These are phyloP conservation scores for Thrips palmi DNA, from an alignment of 1,140 invertebrate species.

Conservation along the genomic window DNA sequence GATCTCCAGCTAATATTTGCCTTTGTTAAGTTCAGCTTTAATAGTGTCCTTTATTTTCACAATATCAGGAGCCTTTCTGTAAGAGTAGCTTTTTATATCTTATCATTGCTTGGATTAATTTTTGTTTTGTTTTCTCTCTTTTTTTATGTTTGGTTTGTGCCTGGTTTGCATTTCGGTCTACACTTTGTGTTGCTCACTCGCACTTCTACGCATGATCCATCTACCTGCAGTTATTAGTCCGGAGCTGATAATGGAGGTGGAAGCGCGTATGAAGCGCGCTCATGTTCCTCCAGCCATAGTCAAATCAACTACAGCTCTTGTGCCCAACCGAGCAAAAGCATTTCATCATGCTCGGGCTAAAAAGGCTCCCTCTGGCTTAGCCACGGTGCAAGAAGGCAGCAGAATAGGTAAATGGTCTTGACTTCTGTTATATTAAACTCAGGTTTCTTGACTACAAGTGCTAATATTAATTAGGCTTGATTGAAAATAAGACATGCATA, in stretches of 20 bases:
- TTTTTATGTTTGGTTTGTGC: slow-evolving; percentile 14
- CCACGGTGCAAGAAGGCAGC: no score
- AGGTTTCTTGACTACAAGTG: no score
- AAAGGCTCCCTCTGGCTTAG: no score
- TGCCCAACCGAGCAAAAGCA: no score
- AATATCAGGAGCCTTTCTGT: slow-evolving; percentile 3
- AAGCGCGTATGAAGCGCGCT: slow-evolving; percentile 70
- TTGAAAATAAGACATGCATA: no score
- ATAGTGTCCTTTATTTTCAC: slow-evolving; percentile 12
- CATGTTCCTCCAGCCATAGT: slow-evolving; percentile 56
- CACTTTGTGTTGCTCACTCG: slow-evolving; percentile 4
- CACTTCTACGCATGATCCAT: no score
- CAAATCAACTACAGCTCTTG: no score
- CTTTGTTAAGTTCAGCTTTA: slow-evolving; percentile 7
- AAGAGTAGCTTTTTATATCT: slow-evolving; percentile 23
- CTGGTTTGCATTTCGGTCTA: slow-evolving; percentile 11
- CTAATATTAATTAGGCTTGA: no score
- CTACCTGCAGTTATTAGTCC: slow-evolving; percentile 54
- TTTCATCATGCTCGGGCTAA: no score
- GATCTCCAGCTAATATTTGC: slow-evolving; percentile 14
- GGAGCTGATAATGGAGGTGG: slow-evolving; percentile 69
- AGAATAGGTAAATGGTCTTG: no score
- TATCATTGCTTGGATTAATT: slow-evolving; percentile 23
- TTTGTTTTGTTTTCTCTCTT: slow-evolving; percentile 17
- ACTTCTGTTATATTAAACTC: no score